A percentile compares a stretch with the other conserved stretches of the same genome.
phyloP scores from a whole-genome alignment of 2,888 invertebrate species.

The Busseola fusca region DNA sequence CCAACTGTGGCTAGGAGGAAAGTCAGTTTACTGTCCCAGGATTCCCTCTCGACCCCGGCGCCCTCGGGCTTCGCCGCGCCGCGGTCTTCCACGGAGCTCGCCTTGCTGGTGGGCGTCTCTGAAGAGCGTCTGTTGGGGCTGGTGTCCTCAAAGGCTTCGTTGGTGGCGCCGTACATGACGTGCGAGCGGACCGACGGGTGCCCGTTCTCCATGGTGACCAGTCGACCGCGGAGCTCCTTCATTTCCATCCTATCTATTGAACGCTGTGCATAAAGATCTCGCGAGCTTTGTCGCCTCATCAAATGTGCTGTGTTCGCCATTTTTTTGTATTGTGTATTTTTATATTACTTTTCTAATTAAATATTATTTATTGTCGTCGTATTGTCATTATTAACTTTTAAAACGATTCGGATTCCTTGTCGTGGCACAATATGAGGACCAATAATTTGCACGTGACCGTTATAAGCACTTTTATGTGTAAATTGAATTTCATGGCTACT shows the following conservation, averaged over 20 bases:
- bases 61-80: constrained; percentile 91
- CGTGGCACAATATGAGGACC: constrained; percentile 81
- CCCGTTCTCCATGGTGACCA: constrained; percentile 93
- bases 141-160: constrained; percentile 92
- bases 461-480: constrained; percentile 65
- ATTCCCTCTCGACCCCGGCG: constrained; percentile 93
- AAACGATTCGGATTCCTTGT: constrained; percentile 76
- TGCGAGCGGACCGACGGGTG: constrained; percentile 82
- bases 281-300: constrained; percentile 95
- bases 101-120: constrained; percentile 89
- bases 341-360: constrained; percentile 52
- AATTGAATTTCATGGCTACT: constrained; percentile 62
- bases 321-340: constrained; percentile 70
- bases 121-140: constrained; percentile 82
- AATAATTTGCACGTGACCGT: constrained; percentile 73
- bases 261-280: constrained; percentile 94
- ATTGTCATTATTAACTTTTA: constrained; percentile 67
- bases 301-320: constrained; percentile 98
- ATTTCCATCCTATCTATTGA: constrained; percentile 95
- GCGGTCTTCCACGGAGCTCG: constrained; percentile 91
- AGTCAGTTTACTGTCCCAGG: constrained; percentile 97
- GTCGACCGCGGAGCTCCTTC: constrained; percentile 94
- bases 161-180: constrained; percentile 95
- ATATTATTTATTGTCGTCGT: constrained; percentile 67
- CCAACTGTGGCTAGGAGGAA: constrained; percentile 98